phyloP scores from a whole-genome alignment of 2,888 invertebrate genomes.

The Gortyna flavago region DNA sequence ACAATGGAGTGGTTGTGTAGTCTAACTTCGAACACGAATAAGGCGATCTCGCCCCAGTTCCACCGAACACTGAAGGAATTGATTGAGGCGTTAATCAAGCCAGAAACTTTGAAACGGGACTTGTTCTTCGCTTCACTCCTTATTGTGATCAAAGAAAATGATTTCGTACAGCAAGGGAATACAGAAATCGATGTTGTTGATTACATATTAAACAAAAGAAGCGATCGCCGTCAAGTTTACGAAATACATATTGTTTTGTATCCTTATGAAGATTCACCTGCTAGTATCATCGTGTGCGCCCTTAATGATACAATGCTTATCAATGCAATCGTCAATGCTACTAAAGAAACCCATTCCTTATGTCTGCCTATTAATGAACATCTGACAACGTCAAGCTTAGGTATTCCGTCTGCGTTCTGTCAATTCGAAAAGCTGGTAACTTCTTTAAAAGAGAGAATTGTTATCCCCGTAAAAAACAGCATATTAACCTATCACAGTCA shows the following conservation, averaged over 20 bases:
- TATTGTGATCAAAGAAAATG: constrained; percentile 75
- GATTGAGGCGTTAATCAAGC: constrained; percentile 76
- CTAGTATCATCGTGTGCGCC: constrained; percentile 68
- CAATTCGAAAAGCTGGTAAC: constrained; percentile 63
- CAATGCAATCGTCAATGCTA: constrained; percentile 67
- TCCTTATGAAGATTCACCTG: constrained; percentile 61
- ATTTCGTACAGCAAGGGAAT: constrained; percentile 68
- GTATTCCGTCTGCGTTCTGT: constrained; percentile 64
- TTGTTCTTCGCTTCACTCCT: constrained; percentile 75
- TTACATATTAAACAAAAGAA: constrained; percentile 64
- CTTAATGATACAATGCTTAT: constrained; percentile 69
- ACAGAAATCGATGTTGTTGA: constrained; percentile 62
- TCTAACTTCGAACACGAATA: constrained; percentile 62
- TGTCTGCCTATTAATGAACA: constrained; percentile 68
- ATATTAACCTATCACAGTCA: constrained; percentile 69
- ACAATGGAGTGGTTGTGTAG: constrained; percentile 68
- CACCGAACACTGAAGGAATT: constrained; percentile 70
- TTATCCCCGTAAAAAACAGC: constrained; percentile 68
- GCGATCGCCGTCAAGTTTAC: constrained; percentile 52
- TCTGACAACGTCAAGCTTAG: constrained; percentile 61
- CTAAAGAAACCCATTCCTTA: constrained; percentile 66
- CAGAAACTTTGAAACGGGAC: constrained; percentile 75
- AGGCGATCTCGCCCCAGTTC: constrained; percentile 69
- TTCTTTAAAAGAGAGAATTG: constrained; percentile 68
- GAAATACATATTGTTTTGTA: constrained; percentile 68